Conservation (phyloP, 2,797 vertebrate genomes). For the Pseudotriccus pelzelni region DNA sequence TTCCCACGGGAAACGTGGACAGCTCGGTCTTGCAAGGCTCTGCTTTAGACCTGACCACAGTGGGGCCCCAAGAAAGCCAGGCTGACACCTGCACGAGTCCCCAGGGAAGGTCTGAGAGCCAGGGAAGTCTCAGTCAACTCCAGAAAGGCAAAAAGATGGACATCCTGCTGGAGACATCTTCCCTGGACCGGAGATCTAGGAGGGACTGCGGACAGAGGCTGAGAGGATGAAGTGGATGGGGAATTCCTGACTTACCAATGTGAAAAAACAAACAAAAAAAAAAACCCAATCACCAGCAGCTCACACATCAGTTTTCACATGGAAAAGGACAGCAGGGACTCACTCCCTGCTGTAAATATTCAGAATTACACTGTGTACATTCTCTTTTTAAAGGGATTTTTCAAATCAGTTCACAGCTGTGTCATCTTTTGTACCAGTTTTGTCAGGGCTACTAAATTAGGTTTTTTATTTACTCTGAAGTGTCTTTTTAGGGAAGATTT, state of each 20-base stretch:
- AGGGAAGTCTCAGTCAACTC: neutral
- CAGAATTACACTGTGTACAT: accelerated
- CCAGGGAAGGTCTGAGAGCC: neutral
- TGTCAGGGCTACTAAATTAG: neutral
- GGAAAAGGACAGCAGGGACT: neutral
- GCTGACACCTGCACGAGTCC: neutral
- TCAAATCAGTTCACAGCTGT: neutral
- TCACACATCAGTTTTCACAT: neutral
- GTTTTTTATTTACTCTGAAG: slow-evolving; percentile 4
- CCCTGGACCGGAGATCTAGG: neutral
- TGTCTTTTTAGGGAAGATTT: neutral
- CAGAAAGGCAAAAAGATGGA: neutral
- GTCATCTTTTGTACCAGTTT: neutral
- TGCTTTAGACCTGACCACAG: neutral
- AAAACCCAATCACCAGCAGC: neutral
- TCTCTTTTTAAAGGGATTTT: neutral
- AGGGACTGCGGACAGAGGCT: neutral
- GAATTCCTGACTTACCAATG: neutral
- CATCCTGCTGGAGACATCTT: neutral
- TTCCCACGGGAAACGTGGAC: neutral
- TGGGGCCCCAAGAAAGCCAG: neutral
- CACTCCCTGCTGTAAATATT: neutral
- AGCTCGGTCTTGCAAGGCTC: neutral
- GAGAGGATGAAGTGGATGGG: neutral
- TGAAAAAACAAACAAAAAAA: neutral